Conservation (phyloP, 2,888 invertebrate species). For the Limenitis arthemis region DNA sequence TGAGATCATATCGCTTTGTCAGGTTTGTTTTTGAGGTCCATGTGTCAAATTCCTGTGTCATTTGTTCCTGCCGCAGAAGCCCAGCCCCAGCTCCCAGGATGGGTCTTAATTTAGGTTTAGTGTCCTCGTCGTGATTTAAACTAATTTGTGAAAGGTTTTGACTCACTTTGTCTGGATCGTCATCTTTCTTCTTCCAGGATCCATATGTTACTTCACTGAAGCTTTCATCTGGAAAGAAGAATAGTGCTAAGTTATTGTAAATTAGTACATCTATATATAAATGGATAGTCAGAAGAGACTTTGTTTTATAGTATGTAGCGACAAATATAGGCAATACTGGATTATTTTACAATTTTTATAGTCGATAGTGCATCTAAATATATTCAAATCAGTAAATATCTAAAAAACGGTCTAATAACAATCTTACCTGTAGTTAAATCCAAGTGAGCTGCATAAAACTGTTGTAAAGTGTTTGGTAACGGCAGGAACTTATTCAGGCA, state of each 20-base stretch:
- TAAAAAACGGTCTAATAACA: too few species aligned
- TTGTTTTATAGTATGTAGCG: too few species aligned
- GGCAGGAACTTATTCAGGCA: slow-evolving; percentile 64
- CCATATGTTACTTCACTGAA: slow-evolving; percentile 61
- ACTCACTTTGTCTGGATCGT: slow-evolving; percentile 40
- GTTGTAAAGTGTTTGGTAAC: slow-evolving; percentile 55
- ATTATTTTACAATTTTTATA: too few species aligned
- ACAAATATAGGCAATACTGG: too few species aligned
- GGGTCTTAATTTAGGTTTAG: slow-evolving; percentile 55
- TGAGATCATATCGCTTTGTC: slow-evolving; percentile 54
- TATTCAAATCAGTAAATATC: too few species aligned
- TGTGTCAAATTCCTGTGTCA: slow-evolving; percentile 48
- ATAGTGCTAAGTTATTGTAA: too few species aligned
- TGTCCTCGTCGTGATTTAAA: slow-evolving; percentile 48
- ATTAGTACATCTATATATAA: too few species aligned
- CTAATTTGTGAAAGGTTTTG: slow-evolving; percentile 52
- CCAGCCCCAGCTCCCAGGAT: slow-evolving; percentile 61
- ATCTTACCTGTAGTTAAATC: slow-evolving; percentile 38
- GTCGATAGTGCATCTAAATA: too few species aligned
- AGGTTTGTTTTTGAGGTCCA: slow-evolving; percentile 50
- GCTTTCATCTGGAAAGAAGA: slow-evolving; percentile 35
- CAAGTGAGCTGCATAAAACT: slow-evolving; percentile 60
- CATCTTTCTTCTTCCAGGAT: slow-evolving; percentile 60
- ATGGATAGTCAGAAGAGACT: too few species aligned
- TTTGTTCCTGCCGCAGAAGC: slow-evolving; percentile 45